These are phyloP conservation scores for Dipodomys stephensi DNA, from an alignment of 2,113 vertebrate species.

Conservation along the genomic window DNA sequence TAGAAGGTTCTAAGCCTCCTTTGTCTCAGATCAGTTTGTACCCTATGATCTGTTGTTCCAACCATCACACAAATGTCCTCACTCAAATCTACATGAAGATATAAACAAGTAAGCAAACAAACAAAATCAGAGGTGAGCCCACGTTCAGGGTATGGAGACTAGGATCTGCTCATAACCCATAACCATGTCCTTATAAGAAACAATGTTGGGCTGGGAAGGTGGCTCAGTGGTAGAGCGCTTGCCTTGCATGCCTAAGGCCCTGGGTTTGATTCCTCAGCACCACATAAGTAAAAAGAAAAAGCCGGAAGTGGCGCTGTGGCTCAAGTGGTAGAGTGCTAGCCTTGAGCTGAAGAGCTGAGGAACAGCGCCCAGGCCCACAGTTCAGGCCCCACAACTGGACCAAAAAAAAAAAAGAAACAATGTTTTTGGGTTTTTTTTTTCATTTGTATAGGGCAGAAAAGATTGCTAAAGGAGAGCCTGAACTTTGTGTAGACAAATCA, in stretches of 20 bases:
- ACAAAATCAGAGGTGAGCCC: background rate
- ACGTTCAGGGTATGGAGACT: background rate
- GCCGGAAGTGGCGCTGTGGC: too few relatives aligned
- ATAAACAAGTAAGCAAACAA: background rate
- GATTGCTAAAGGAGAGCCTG: background rate
- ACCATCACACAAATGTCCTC: background rate
- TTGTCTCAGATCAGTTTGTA: background rate
- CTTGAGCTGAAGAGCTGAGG: too few relatives aligned
- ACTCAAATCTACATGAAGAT: background rate
- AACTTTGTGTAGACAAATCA: background rate
- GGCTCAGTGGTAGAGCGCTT: too few relatives aligned
- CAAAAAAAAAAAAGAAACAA: too few relatives aligned
- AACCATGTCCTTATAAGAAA: constrained; percentile 32
- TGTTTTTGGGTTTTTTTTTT: background rate
- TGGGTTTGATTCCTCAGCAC: too few relatives aligned
- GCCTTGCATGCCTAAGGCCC: too few relatives aligned
- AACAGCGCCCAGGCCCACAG: too few relatives aligned
- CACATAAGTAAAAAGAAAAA: too few relatives aligned
- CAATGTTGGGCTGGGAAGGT: background rate
- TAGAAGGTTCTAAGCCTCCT: constrained; percentile 77
- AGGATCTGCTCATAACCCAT: background rate
- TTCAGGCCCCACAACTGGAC: too few relatives aligned
- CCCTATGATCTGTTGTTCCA: background rate
- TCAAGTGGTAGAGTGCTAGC: too few relatives aligned
- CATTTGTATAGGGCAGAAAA: constrained; percentile 9